Percentiles rank a stretch among this genome's conserved stretches.
These are phyloP conservation scores for Euplagia quadripunctaria DNA, from an alignment of 2,888 invertebrate genomes.

Conservation along the genomic window DNA sequence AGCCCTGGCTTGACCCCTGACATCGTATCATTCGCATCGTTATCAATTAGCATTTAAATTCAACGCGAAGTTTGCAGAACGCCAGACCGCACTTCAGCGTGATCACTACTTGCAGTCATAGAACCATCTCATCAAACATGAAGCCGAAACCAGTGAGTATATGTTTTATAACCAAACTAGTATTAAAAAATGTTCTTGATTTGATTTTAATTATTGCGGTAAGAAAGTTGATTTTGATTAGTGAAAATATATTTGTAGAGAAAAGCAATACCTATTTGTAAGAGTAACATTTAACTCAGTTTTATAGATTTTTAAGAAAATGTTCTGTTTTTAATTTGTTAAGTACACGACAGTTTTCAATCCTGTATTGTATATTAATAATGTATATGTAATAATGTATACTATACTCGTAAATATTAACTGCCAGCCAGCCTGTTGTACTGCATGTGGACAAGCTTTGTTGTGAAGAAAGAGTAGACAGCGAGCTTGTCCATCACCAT, in stretches of 20 bases:
- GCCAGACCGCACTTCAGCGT: slow-evolving; percentile 21
- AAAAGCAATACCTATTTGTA: background rate
- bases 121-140: slow-evolving; percentile 31
- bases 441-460: too few species aligned
- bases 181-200: background rate
- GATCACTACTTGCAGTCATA: slow-evolving; percentile 12
- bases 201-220: background rate
- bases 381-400: too few species aligned
- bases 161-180: background rate
- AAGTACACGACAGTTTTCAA: too few species aligned
- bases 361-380: too few species aligned
- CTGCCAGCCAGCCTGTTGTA: too few species aligned
- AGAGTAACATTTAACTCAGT: too few species aligned
- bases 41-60: slow-evolving; percentile 55
- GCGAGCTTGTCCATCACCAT: too few species aligned
- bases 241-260: background rate
- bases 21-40: slow-evolving; percentile 15
- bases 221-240: background rate
- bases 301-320: too few species aligned
- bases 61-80: slow-evolving; percentile 23
- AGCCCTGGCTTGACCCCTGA: slow-evolving; percentile 22
- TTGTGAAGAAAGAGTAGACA: too few species aligned
- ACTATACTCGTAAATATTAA: too few species aligned
- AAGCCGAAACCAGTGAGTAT: slow-evolving; percentile 54
- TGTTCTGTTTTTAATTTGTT: too few species aligned